phyloP scores from a whole-genome alignment of 2,888 invertebrate species.

The Heterodera filipjevi region DNA sequence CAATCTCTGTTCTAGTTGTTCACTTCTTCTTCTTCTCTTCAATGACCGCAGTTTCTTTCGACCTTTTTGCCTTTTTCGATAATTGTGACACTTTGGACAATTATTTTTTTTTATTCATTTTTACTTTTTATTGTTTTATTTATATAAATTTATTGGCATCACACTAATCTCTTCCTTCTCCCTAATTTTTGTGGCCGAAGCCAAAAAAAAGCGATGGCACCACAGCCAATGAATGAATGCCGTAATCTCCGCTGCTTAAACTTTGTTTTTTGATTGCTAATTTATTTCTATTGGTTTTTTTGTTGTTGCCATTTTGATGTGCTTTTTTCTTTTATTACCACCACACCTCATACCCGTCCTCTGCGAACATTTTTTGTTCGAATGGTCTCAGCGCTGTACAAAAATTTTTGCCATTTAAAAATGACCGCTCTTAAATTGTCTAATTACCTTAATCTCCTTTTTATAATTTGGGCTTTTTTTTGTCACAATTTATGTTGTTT shows the following conservation, averaged over 20 bases:
- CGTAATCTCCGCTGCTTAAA: background rate
- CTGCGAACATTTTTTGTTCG: conserved; percentile 3
- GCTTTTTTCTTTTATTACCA: background rate
- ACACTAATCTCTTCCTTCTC: background rate
- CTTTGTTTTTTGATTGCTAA: background rate
- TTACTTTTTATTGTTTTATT: background rate
- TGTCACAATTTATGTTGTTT: background rate
- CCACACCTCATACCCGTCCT: conserved; percentile 2
- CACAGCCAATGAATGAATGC: background rate
- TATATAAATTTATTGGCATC: background rate
- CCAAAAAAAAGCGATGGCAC: background rate
- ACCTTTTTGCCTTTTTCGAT: background rate
- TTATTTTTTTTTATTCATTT: background rate
- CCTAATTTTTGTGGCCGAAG: background rate
- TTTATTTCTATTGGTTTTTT: background rate
- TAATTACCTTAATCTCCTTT: background rate
- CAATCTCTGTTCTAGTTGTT: background rate
- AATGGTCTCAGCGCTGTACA: conserved; percentile 12
- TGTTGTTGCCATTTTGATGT: background rate
- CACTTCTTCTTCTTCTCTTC: background rate
- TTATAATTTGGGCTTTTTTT: background rate
- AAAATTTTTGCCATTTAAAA: background rate
- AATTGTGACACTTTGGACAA: conserved; percentile 5
- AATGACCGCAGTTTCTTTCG: conserved; percentile 1
- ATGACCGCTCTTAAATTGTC: background rate